Base-by-base conservation (phyloP, 2,113 vertebrate species). In the Blennius ocellaris region DNA sequence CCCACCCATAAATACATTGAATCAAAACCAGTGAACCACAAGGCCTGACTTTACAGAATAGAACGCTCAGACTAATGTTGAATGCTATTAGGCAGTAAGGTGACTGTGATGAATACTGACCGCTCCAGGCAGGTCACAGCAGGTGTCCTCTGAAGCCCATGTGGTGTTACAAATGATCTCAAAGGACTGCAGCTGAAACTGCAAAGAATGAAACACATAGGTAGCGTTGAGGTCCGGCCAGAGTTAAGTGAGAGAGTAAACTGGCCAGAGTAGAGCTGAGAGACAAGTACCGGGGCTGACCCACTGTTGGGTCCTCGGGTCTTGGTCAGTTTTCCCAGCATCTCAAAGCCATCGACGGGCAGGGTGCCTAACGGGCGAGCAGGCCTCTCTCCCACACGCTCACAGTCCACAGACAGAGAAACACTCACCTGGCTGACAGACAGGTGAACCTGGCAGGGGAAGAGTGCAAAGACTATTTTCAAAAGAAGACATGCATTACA, bases 181-280 rank as follows among this genome's bases (percentile, higher is more conserved):
- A 90, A 99, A 93, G n/a, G 92, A 90, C 90, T 97, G 97, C 63
- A 99, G 91, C 93, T 97, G 96, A n/a, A 99, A 93, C 97, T 98
- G 55, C 0, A 36, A 5, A 45, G 11, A 21, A 8, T 4, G 5
- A 45, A 36, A 36, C 67, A 49, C 36, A 85, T 1, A 44, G 15
- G 6, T 45, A 30, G 21, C 2, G 21, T 30, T 30, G 2, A 30
- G 21, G 21, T 30, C 21, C 4, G 21, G 21, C 21, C 1, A 56
- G n/a, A 62, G 36, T n/a, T 0, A 2, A 30, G 21, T 2, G 21
- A 30, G 2, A 30, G 21, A 30, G 2, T 30, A 30, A 30, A 30
- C 21, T 30, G 21, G 21, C 21, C 21, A 30, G 21, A 30, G 21
- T 4, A 30, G 21, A 30, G 4, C 21, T 30, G 21, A 30, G 21